These are phyloP conservation scores for Bugulina stolonifera DNA, from an alignment of 2,888 invertebrate genomes.

Conservation along the genomic window DNA sequence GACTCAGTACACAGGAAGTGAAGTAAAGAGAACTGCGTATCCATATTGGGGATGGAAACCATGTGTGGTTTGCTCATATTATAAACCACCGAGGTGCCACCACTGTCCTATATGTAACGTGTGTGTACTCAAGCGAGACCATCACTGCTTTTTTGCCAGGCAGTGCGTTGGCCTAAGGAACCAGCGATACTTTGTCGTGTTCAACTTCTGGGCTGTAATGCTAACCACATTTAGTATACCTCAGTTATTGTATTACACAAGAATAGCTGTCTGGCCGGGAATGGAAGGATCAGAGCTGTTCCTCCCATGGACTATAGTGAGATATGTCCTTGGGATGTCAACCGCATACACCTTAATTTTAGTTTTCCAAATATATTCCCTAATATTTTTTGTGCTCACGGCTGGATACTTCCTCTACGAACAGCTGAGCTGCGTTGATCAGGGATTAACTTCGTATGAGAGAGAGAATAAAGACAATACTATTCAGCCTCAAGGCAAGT, in stretches of 20 bases:
- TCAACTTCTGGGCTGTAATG: conserved; percentile 38
- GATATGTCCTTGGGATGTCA: conserved; percentile 26
- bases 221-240: conserved; percentile 34
- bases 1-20: conserved; percentile 1
- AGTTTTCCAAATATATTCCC: conserved; percentile 34
- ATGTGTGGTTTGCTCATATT: conserved; percentile 38
- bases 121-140: conserved; percentile 48
- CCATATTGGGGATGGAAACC: conserved; percentile 49
- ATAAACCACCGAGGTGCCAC: conserved; percentile 45
- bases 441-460: conserved; percentile 43
- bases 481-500: neutral
- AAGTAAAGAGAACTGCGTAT: conserved; percentile 33
- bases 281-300: neutral
- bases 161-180: conserved; percentile 46
- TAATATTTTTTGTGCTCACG: conserved; percentile 36
- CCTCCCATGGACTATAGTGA: conserved; percentile 7
- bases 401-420: conserved; percentile 35
- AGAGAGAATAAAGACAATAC: neutral
- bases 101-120: conserved; percentile 44
- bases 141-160: conserved; percentile 48
- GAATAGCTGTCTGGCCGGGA: neutral
- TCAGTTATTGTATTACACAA: conserved; percentile 6
- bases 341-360: conserved; percentile 31
- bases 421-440: conserved; percentile 32
- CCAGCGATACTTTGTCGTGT: conserved; percentile 43